phyloP scores from a whole-genome alignment of 2,888 invertebrate species.

The Mesopsocus fuscifrons region DNA sequence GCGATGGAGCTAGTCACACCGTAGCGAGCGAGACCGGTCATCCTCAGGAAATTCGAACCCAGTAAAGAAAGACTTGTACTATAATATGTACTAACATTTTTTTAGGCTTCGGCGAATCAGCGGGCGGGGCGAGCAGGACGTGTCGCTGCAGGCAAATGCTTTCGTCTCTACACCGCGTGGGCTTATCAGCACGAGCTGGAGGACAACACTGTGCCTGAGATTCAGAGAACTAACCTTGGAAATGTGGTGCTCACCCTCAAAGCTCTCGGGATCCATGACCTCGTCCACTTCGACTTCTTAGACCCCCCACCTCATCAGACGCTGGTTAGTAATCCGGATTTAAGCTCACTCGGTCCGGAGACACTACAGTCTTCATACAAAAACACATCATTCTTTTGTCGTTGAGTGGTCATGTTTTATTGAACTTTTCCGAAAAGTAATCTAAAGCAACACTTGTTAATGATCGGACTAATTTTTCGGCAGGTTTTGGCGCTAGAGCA shows the following conservation, averaged over 20 bases:
- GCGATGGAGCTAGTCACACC: too few species aligned
- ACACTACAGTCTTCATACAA: too few species aligned
- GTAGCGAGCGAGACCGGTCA: too few species aligned
- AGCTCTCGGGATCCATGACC: constrained; percentile 91
- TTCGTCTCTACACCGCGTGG: constrained; percentile 95
- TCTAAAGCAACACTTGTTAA: too few species aligned
- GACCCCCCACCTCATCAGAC: constrained; percentile 96
- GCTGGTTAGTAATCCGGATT: constrained; percentile 35
- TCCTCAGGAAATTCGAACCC: too few species aligned
- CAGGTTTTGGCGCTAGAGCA: constrained; percentile 80
- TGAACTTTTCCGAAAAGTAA: too few species aligned
- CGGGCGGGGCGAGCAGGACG: constrained; percentile 89
- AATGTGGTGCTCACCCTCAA: constrained; percentile 95
- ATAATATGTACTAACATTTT: too few species aligned
- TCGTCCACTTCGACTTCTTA: constrained; percentile 94
- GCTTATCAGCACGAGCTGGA: constrained; percentile 96
- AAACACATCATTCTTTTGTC: too few species aligned
- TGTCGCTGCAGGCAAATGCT: constrained; percentile 95
- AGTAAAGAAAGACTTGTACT: too few species aligned
- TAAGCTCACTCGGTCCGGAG: too few species aligned
- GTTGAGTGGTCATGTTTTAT: too few species aligned
- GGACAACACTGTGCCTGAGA: constrained; percentile 95
- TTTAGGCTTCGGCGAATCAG: constrained; percentile 81
- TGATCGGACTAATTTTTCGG: too few species aligned
- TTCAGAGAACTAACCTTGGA: constrained; percentile 84